Conservation (phyloP, 2,113 vertebrate species). For the Corythornis madagascariensis region DNA sequence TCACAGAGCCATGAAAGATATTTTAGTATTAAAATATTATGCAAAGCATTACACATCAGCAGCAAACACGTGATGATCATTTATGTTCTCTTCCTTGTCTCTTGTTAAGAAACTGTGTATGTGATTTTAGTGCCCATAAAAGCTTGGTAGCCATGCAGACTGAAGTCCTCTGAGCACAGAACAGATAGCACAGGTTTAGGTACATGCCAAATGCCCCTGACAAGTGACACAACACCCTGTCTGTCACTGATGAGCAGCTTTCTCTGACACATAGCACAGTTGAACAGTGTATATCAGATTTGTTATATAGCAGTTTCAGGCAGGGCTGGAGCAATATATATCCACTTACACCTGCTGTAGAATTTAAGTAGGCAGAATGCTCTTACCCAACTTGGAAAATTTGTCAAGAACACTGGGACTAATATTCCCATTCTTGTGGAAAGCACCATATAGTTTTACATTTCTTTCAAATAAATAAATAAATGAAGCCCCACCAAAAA, state of each 20-base stretch:
- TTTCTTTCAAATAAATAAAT: neutral
- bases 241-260: neutral
- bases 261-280: neutral
- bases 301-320: neutral
- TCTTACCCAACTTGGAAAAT: constrained; percentile 25
- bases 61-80: neutral
- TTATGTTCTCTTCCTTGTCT: neutral
- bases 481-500: neutral
- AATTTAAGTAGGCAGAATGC: constrained; percentile 49
- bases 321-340: neutral
- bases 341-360: neutral
- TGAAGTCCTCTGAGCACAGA: neutral
- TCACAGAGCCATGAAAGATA: neutral
- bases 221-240: neutral
- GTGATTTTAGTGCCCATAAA: neutral
- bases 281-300: neutral
- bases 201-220: neutral
- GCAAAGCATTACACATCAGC: neutral
- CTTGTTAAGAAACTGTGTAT: neutral
- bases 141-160: neutral
- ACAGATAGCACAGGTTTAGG: neutral
- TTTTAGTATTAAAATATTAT: neutral
- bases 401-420: neutral
- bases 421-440: neutral
- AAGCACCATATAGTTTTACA: neutral